Conservation (phyloP, 2,797 vertebrate genomes). For the Gorsachius magnificus region DNA sequence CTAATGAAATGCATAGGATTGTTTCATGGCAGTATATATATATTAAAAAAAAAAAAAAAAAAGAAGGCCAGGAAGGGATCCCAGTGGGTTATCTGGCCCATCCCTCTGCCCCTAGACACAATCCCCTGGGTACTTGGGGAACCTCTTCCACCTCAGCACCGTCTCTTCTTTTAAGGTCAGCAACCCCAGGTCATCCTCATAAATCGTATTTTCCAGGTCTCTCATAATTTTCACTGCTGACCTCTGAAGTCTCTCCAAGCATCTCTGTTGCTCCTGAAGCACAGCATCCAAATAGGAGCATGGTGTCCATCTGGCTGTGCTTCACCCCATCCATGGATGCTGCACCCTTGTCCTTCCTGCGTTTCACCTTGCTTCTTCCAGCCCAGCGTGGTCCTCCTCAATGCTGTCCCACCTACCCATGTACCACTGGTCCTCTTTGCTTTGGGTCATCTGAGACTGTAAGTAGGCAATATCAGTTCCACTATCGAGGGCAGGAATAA, state of each 20-base stretch:
- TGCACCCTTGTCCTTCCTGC: not conserved
- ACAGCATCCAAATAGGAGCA: rapidly evolving
- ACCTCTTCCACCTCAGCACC: not conserved
- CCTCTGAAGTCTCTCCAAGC: not conserved
- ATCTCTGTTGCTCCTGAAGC: not conserved
- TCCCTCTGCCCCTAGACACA: not conserved
- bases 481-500: not conserved
- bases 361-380: not conserved
- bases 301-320: not conserved
- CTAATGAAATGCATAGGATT: not conserved
- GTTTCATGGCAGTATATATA: not conserved
- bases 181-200: not conserved
- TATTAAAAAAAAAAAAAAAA: no score
- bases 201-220: not conserved
- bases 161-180: not conserved
- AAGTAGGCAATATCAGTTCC: not conserved
- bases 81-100: not conserved
- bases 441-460: not conserved
- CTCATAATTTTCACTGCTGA: not conserved
- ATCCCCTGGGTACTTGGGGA: rapidly evolving
- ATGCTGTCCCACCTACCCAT: not conserved
- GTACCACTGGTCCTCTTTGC: not conserved
- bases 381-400: rapidly evolving
- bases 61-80: not conserved
- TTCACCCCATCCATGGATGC: not conserved